Evolutionary conservation across 2,113 vertebrate species (phyloP).

Genomic region (Antidorcas marsupialis): DNA sequence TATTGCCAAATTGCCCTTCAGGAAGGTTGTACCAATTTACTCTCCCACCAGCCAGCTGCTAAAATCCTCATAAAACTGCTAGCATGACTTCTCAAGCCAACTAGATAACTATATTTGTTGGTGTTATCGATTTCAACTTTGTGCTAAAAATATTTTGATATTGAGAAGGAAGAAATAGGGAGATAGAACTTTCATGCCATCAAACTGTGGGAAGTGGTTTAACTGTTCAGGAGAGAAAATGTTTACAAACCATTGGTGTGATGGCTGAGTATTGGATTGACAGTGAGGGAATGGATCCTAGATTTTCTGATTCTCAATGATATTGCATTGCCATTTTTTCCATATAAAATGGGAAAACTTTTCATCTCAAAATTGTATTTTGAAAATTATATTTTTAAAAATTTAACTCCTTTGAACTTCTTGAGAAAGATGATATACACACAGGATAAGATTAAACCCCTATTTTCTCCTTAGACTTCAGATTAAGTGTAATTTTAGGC

Average conservation of each 20-base stretch:
- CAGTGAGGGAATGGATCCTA: not conserved
- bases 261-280: not conserved
- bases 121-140: constrained; percentile 66
- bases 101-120: constrained; percentile 62
- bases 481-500: not conserved
- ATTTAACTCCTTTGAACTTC: constrained; percentile 9
- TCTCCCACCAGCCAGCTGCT: constrained; percentile 43
- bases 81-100: constrained; percentile 46
- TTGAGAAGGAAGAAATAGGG: constrained; percentile 29
- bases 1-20: constrained; percentile 54
- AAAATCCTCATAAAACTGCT: constrained; percentile 54
- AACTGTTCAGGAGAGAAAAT: not conserved
- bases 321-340: not conserved
- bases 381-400: not conserved
- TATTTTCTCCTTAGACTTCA: constrained; percentile 13
- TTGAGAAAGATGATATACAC: not conserved
- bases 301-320: not conserved
- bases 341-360: not conserved
- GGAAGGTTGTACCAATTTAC: constrained; percentile 50
- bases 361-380: constrained; percentile 11
- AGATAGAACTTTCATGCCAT: constrained; percentile 16
- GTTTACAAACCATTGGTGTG: not conserved
- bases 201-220: constrained; percentile 25
- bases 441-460: not conserved
- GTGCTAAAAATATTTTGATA: constrained; percentile 69